These are phyloP conservation scores for Disparrhopalites patrizii DNA, from an alignment of 2,888 invertebrate genomes.

Conservation along the genomic window DNA sequence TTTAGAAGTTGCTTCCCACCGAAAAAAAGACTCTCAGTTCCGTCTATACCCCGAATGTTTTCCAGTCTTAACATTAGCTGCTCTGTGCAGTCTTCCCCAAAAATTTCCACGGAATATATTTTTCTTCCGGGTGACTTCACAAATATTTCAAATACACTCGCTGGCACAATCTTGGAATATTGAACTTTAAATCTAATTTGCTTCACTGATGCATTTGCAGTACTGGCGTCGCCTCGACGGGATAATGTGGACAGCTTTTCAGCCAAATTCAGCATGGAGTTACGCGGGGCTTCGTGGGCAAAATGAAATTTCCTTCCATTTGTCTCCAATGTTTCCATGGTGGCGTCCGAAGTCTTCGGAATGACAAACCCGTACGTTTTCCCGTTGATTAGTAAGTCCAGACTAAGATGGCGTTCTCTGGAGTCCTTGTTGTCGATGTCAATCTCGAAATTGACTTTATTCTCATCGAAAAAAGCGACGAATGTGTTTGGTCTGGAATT, in stretches of 20 bases:
- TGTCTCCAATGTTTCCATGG: background rate
- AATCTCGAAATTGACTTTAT: slow-evolving; percentile 13
- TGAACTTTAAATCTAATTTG: slow-evolving; percentile 10
- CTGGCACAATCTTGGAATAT: background rate
- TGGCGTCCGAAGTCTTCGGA: background rate
- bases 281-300: background rate
- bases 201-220: background rate
- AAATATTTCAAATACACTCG: background rate
- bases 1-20: background rate
- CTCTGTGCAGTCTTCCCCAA: background rate
- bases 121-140: background rate
- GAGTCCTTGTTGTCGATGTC: slow-evolving; percentile 1
- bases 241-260: background rate
- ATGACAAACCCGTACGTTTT: background rate
- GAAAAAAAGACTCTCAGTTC: background rate
- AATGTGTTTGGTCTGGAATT: background rate
- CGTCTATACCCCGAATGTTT: background rate
- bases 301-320: slow-evolving; percentile 18
- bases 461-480: slow-evolving; percentile 7
- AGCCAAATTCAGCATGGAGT: background rate
- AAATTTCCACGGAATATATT: background rate
- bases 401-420: background rate
- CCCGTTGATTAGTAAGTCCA: background rate
- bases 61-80: background rate
- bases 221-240: background rate